Conservation (phyloP, 2,888 invertebrate species). For the Ganaspis brasiliensis region DNA sequence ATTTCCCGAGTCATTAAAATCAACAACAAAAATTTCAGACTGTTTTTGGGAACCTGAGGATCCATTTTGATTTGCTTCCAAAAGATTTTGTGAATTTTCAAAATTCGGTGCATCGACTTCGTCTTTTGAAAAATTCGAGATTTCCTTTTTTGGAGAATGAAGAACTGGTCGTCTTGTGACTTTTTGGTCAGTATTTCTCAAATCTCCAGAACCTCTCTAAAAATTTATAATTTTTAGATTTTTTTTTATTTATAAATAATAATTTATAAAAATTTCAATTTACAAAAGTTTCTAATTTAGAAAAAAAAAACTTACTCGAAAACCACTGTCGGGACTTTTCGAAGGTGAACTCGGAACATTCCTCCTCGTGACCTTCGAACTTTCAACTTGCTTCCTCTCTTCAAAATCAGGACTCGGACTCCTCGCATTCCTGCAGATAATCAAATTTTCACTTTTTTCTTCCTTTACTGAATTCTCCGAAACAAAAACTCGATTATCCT, state of each 20-base stretch:
- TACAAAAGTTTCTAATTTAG: neutral
- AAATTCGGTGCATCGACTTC: neutral
- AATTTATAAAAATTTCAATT: neutral
- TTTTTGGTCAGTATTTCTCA: neutral
- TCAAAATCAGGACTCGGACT: constrained; percentile 69
- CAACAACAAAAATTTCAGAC: constrained; percentile 61
- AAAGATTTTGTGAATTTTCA: neutral
- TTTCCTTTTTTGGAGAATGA: constrained; percentile 1
- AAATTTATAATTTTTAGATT: neutral
- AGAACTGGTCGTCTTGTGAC: neutral
- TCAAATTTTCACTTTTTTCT: constrained; percentile 8
- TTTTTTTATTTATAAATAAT: neutral
- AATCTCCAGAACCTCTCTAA: constrained; percentile 1
- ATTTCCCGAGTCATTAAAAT: constrained; percentile 60
- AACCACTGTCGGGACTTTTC: constrained; percentile 64
- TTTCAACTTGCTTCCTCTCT: constrained; percentile 58
- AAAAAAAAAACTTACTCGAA: constrained; percentile 62
- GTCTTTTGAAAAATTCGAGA: neutral
- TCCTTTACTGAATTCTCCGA: constrained; percentile 2
- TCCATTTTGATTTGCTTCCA: neutral
- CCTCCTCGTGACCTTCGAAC: constrained; percentile 56
- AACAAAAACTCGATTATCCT: constrained; percentile 57
- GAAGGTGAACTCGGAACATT: constrained; percentile 65
- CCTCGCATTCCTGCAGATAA: constrained; percentile 66
- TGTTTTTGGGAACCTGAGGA: constrained; percentile 49